A percentile compares a stretch with the other conserved stretches of the same genome.
Evolutionary conservation across 2,797 vertebrate species (phyloP).

Genomic region (Catharus ustulatus): DNA sequence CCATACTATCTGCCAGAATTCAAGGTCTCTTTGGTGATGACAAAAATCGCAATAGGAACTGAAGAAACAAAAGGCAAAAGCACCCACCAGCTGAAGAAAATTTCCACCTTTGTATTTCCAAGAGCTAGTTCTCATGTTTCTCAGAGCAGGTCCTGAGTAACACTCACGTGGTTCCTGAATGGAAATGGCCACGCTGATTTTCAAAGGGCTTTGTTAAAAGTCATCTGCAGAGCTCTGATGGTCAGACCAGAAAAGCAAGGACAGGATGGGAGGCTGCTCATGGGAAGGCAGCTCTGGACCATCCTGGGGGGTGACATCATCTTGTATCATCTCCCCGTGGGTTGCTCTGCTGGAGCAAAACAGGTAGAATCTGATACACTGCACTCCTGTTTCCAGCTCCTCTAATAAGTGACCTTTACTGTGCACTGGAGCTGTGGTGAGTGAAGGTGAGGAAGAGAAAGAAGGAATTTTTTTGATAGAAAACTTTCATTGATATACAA

Average conservation of each 20-base stretch:
- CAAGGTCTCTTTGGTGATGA: background rate
- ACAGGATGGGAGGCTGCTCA: background rate
- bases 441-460: background rate
- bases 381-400: background rate
- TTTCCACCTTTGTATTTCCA: background rate
- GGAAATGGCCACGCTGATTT: background rate
- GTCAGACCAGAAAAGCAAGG: background rate
- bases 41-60: slow-evolving; percentile 12
- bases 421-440: background rate
- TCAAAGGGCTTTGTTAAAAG: background rate
- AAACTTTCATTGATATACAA: background rate
- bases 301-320: fast-evolving
- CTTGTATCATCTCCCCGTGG: background rate
- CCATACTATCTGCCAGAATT: slow-evolving; percentile 14
- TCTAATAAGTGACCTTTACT: background rate
- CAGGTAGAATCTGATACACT: fast-evolving
- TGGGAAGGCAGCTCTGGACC: background rate
- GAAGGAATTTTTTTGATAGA: background rate
- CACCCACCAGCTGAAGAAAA: background rate
- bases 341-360: background rate
- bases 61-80: background rate
- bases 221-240: background rate
- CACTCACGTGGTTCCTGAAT: background rate
- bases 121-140: background rate
- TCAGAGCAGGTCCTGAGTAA: background rate